These are phyloP conservation scores for Margarornis squamiger DNA, from an alignment of 2,797 vertebrate species.

Conservation along the genomic window DNA sequence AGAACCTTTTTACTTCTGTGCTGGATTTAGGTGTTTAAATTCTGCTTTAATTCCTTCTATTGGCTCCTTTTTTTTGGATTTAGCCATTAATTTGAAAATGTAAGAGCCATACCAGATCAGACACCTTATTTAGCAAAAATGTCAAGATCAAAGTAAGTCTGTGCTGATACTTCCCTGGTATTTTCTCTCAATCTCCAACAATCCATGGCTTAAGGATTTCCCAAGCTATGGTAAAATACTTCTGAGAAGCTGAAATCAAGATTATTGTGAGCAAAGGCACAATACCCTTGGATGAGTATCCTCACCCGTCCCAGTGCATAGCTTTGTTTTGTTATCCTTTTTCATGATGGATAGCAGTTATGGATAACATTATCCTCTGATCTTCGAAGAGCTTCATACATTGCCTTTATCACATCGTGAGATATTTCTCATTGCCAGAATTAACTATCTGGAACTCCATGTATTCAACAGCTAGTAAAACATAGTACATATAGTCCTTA, in stretches of 20 bases:
- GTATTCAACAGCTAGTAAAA: slow-evolving; percentile 13
- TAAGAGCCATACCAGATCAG: neutral
- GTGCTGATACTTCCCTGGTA: neutral
- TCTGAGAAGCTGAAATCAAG: neutral
- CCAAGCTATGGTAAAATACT: neutral
- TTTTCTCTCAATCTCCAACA: neutral
- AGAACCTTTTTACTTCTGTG: neutral
- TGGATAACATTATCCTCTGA: neutral
- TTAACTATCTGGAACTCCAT: neutral
- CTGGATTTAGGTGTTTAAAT: neutral
- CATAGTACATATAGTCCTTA: neutral
- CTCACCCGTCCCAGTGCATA: neutral
- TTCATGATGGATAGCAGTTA: neutral
- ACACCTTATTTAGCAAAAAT: neutral
- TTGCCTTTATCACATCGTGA: neutral
- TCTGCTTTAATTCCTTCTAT: neutral
- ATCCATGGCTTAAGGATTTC: neutral
- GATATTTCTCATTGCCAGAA: neutral
- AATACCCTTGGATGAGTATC: neutral
- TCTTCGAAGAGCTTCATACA: neutral
- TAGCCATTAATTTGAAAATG: neutral
- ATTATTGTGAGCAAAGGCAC: neutral
- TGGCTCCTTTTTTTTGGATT: neutral
- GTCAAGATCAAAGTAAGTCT: neutral
- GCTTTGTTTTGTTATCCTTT: neutral